Evolutionary conservation across 53 echinoderm and acorn worm genomes (phyloP), one percentile per base, ranked within the genome.

Genomic region (Hippasteria phrygiana): DNA sequence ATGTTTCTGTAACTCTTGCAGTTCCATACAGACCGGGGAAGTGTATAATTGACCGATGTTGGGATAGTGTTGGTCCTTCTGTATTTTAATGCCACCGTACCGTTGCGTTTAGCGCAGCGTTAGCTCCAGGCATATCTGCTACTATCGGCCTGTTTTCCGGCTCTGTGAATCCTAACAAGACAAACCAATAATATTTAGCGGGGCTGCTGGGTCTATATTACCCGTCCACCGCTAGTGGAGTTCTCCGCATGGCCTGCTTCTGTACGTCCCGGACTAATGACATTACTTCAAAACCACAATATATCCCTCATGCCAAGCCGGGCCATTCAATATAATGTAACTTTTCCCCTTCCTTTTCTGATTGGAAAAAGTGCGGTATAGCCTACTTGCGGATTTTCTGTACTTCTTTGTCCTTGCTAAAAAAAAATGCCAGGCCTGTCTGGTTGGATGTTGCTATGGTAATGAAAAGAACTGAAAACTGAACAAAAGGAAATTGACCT

Each of bases 211-310:
- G 69, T 10, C 26, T 59, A 9, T 11, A 17, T 67, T 35, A 31
- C 69, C 59, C 5, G 69, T 11, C 33, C 36, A 67, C 13, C 9
- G 69, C 69, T 31, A 18, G 34, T 43, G 54, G 48, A 18, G 22
- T 24, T 53, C 36, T 35, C 9, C 71, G 71, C 85, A 71, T 85
- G 71, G 70, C 71, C 85, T 71, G 85, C 13, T 85, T 85, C 69
- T 32, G 20, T n/a, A n/a, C n/a, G n/a, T 12, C 50, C 38, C 78
- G 36, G 31, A 35, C 42, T 85, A 51, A 85, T 85, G 26, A 0
- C 37, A 71, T 85, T 69, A 85, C 7, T 40, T 43, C 64, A 7
- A 63, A 22, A 6, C 4, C 27, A 3, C 32, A 47, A 3, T 8
- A 40, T 43, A 6, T 73, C 1, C 5, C 11, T 8, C 31, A 1